Evolutionary conservation across 1,140 invertebrate species (phyloP), one percentile per base, ranked within the genome.

Genomic region (Drosophila ohnishii): DNA sequence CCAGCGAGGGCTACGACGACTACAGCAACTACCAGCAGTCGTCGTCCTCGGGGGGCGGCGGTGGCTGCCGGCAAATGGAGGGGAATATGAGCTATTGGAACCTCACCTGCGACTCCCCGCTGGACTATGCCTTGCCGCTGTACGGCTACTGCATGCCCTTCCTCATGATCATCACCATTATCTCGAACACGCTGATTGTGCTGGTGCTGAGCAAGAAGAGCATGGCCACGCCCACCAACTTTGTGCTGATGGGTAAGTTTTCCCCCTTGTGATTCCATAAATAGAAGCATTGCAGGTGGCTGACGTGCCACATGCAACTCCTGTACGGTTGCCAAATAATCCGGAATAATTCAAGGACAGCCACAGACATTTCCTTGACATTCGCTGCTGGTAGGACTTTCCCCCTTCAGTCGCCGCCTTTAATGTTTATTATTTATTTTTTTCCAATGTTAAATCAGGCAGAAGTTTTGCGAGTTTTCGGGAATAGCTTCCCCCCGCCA

Each of bases 121-220:
- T 92, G 53, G 78, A 85, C 16, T 92, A 91, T 42, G 80, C 78
- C 0, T 13, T 79, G 48, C 90, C 91, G 5, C 75, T 92, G 0
- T 91, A 91, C 63, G 91, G 91, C 48, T 91, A 90, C 74, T 90
- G 75, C 22, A 90, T 90, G 88, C 97, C 97, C 1, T 95, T 97
- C 75, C 93, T 99, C 22, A 93, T 98, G 7, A 93, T 97, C 5
- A 94, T 98, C 11, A 98, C 97, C 1, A 95, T 97, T n/a, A 94
- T 97, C 3, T 96, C 96, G 28, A 99, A 99, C 92, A 96, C 96
- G 0, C 92, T 98, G 4, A 97, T 99, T 60, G 95, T 97, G 3
- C 96, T 96, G 16, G 95, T 96, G 1, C 90, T 95, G n/a, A 95
- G 94, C 57, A 94, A 95, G 70, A 92, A 94, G 35, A 95, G 95